A percentile compares a stretch with the other conserved stretches of the same genome.
phyloP scores from a whole-genome alignment of 2,888 invertebrate genomes.

The Heterodera filipjevi region DNA sequence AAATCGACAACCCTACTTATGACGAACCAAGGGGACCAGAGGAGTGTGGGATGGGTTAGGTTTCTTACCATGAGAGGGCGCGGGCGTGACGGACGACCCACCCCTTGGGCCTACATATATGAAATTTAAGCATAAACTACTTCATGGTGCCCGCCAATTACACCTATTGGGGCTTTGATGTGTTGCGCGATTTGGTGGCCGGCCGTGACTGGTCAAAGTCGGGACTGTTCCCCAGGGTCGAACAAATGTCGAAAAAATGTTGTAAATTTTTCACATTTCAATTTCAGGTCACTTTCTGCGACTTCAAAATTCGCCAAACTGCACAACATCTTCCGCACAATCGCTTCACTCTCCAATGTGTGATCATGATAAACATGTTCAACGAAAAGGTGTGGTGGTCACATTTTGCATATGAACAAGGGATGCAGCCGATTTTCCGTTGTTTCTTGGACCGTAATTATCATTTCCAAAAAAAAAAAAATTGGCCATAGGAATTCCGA shows the following conservation, averaged over 20 bases:
- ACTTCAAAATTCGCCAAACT: slow-evolving; percentile 56
- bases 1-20: too few relatives aligned
- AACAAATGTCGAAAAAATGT: neutral
- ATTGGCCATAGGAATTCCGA: too few relatives aligned
- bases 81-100: too few relatives aligned
- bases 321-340: slow-evolving; percentile 52
- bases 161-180: slow-evolving; percentile 63
- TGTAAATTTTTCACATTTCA: slow-evolving; percentile 24
- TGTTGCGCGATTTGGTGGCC: slow-evolving; percentile 61
- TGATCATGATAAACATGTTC: slow-evolving; percentile 65
- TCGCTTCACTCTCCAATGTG: slow-evolving; percentile 58
- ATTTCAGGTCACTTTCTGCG: slow-evolving; percentile 63
- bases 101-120: too few relatives aligned
- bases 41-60: too few relatives aligned
- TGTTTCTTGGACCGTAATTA: too few relatives aligned
- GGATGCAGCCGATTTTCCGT: too few relatives aligned
- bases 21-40: too few relatives aligned
- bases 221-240: slow-evolving; percentile 63
- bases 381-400: slow-evolving; percentile 58
- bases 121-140: slow-evolving; percentile 46
- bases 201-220: slow-evolving; percentile 64
- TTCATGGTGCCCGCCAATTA: slow-evolving; percentile 46
- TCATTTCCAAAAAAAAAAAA: too few relatives aligned
- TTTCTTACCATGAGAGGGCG: too few relatives aligned
- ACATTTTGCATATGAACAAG: too few relatives aligned